These are phyloP conservation scores for Lordiphosa stackelbergi DNA, from an alignment of 1,140 invertebrate species.

Conservation along the genomic window DNA sequence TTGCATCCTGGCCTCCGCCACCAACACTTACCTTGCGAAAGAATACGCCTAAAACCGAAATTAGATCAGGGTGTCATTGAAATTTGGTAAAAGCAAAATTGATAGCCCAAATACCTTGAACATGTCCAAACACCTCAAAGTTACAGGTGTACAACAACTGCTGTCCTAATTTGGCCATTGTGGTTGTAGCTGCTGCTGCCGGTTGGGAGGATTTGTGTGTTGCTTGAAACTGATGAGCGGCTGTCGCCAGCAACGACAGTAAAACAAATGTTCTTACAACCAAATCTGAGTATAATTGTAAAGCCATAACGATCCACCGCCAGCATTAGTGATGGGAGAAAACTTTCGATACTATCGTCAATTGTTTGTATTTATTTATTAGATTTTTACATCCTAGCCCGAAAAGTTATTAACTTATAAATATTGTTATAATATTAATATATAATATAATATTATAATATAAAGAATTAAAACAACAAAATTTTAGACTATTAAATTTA, in stretches of 20 bases:
- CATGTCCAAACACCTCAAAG: conserved; percentile 81
- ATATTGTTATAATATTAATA: no score
- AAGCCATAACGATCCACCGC: conserved; percentile 16
- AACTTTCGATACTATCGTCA: no score
- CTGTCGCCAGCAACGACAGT: conserved; percentile 9
- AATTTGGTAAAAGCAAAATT: conserved; percentile 2
- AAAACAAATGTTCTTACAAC: conserved; percentile 18
- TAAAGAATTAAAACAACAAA: no score
- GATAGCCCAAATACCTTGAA: conserved; percentile 77
- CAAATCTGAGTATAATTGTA: conserved; percentile 26
- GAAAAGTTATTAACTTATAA: no score
- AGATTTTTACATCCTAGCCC: no score
- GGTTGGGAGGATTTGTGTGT: not conserved
- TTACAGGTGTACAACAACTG: conserved; percentile 57
- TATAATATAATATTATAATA: no score
- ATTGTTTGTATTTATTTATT: no score
- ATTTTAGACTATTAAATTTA: no score
- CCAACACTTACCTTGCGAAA: conserved; percentile 60
- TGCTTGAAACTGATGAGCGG: not conserved
- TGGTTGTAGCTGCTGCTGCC: not conserved
- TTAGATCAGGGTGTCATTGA: conserved; percentile 3
- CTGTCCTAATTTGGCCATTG: conserved; percentile 17
- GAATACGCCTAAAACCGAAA: conserved; percentile 49
- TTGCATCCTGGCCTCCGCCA: not conserved
- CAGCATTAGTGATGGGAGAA: not conserved